Base-by-base conservation (phyloP, 2,113 vertebrate genomes). In the Sarotherodon lohbergeri region DNA sequence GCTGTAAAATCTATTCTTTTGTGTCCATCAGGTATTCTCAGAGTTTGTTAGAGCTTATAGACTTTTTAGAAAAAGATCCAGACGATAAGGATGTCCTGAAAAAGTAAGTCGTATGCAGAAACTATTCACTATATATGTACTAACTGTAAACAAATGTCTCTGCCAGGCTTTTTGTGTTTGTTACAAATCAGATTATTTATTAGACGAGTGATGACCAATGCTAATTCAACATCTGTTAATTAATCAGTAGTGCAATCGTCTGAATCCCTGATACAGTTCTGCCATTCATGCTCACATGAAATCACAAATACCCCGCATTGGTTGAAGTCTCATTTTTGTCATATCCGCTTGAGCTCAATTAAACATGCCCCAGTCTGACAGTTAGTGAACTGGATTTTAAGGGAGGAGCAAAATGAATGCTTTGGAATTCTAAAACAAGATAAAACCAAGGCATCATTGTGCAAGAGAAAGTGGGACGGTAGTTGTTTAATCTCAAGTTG, bases 31-130 rank as follows among this genome's bases (percentile, higher is more conserved):
- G 97, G 97, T 97, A 97, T 92, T 96, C 96, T 14, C 98, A 98
- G 94, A 99, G 98, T 91, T 94, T 99, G 85, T 95, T 97, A 95
- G 99, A 99, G 57, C 91, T 99, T 56, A 94, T 99, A 71, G 98
- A 99, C 41, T 99, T 99, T 91, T 95, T 98, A 90, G 98, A 98
- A 83, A 97, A 97, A 93, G 97, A 95, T 80, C 97, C 98, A 73
- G 96, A 98, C 32, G 96, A 99, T 91, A 97, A 98, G 81, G 97
- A 97, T 80, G 95, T 97, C 80, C 94, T 99, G 83, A 96, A 95
- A 81, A 97, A 96, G 99, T 99, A 97, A 97, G 98, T 73, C 16
- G 2, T 71, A 41, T 3, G n/a, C 3, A 43, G 4, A 71, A 19
- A 24, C 59, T 41, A 86, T 76, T 6, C 16, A n/a, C 2, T 16